Evolutionary conservation across 2,113 vertebrate species (phyloP), one percentile per base, ranked within the genome.

Genomic region (Scytalopus superciliaris): DNA sequence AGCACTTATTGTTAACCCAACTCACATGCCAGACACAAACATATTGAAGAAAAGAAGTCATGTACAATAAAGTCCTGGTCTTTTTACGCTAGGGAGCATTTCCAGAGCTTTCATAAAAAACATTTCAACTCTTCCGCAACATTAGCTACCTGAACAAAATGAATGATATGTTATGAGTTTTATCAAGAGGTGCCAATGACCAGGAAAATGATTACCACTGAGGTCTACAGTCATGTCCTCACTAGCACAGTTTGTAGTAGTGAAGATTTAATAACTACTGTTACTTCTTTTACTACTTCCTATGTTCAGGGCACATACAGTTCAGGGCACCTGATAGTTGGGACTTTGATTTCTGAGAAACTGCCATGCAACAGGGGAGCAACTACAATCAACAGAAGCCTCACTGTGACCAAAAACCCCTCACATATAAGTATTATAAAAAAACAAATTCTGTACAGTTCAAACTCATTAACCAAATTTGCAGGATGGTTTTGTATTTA

Each of bases 381-480:
- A 87, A 68, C 25, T 52, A 47, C 37, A 53, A 63, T 64, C 49
- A 92, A 68, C 8, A 53, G 60, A 78, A 68, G 14, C 16, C 63
- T 77, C 56, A 30, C 9, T 25, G 23, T 10, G 11, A 75, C 27
- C 75, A 64, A n/a, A n/a, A n/a, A n/a, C n/a, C n/a, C n/a, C n/a
- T n/a, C n/a, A n/a, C n/a, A n/a, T n/a, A n/a, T n/a, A 77, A 49
- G 17, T 45, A 75, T 91, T 12, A 10, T 15, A 56, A 75, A 84
- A 77, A 81, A 55, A 17, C 18, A 74, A 93, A 81, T 53, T 59
- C 35, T 52, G 55, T 63, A 68, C 10, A 56, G 52, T 62, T 73
- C n/a, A 69, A 75, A 69, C 53, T 50, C 12, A 86, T 92, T 62
- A 94, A 39, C 19, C 56, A 49, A 62, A 66, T 88, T 30, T 92